Evolutionary conservation across 2,113 vertebrate species (phyloP), one percentile per base, ranked within the genome.

Genomic region (Stegastes partitus): DNA sequence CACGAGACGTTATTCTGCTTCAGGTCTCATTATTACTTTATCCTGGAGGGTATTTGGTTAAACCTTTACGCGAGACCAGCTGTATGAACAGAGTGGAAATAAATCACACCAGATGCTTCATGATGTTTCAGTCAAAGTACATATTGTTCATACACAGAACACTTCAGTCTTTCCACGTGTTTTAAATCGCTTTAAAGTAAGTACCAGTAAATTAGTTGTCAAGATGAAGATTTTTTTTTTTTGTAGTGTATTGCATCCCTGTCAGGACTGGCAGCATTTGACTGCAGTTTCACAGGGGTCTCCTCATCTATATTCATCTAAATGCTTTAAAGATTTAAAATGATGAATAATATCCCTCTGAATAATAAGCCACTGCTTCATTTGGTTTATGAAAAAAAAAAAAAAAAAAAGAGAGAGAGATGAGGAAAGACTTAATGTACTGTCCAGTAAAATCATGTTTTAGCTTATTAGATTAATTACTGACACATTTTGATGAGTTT

Each of bases 241-340:
- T 67, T 61, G 19, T 34, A 66, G 59, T 87, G 26, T 25, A 56
- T 55, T 77, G 23, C 67, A 58, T 82, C 34, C 31, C 42, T 62
- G 15, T 72, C 56, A 74, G 54, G 4, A 75, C 18, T 57, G 67
- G 31, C 49, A 63, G 65, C 73, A 58, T 72, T 73, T 87, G 66
- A 79, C 62, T 82, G 62, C 51, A 39, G 54, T 81, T 88, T 84
- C 62, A 73, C 57, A 63, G 50, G 63, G 45, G 25, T 75, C 69
- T 82, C 58, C 65, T 89, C 82, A 91, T 93, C 73, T 82, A 74
- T 90, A 91, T 92, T 92, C 80, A 92, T 92, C 61, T 64, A n/a
- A 70, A 83, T 15, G 71, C 74, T 85, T 91, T 84, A 89, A 92
- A 86, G 87, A 90, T 93, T 90, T 87, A 89, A 86, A 88, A 87